phyloP scores from a whole-genome alignment of 30 jellyfish, hydroid and myxozoan genomes.

The Hydractinia symbiolongicarpus region DNA sequence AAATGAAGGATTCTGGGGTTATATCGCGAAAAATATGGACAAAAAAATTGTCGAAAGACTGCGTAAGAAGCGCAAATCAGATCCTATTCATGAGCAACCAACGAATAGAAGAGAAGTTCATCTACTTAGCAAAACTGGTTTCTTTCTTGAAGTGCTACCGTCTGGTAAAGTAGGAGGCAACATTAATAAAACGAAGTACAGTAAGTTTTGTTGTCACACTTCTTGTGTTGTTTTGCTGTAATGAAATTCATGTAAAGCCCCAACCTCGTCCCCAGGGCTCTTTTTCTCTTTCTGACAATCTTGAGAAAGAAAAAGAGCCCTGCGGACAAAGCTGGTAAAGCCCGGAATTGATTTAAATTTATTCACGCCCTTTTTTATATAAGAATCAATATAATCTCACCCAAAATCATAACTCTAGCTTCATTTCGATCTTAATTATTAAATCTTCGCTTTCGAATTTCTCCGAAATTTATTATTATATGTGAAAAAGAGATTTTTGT shows the following conservation, averaged over 20 bases:
- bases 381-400: no score
- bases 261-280: no score
- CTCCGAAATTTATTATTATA: no score
- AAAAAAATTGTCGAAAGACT: not conserved
- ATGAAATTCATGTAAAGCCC: no score
- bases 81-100: constrained; percentile 4
- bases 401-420: no score
- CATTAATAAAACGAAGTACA: constrained; percentile 27
- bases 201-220: not conserved
- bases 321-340: no score
- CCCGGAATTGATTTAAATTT: not conserved
- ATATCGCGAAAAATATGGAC: not conserved
- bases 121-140: constrained; percentile 58
- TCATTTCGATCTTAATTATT: no score
- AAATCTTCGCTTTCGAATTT: no score
- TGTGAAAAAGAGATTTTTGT: no score
- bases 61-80: not conserved
- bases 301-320: not conserved
- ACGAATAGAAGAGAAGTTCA: constrained; percentile 42
- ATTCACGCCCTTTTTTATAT: no score
- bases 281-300: no score
- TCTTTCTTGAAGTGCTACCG: constrained; percentile 47
- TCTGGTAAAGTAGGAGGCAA: constrained; percentile 55
- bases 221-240: no score
- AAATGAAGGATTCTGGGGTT: not conserved